Evolutionary conservation across 2,888 invertebrate genomes (phyloP).

Genomic region (Aradus depressus): DNA sequence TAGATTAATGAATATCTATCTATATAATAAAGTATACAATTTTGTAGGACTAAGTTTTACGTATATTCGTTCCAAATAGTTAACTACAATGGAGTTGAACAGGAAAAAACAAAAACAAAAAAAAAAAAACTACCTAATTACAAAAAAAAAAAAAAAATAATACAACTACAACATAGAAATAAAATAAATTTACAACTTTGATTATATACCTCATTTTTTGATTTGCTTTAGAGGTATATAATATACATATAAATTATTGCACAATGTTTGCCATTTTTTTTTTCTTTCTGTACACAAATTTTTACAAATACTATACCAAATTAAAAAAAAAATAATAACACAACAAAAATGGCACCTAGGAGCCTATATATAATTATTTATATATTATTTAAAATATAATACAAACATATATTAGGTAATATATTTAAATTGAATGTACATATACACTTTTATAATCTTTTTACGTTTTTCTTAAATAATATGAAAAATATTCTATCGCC

Average conservation of each 20-base stretch:
- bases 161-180: no score
- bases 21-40: constrained; percentile 4
- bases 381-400: constrained; percentile 11
- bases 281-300: constrained; percentile 13
- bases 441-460: no score
- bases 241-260: constrained; percentile 12
- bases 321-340: constrained; percentile 11
- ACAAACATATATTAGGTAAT: constrained; percentile 11
- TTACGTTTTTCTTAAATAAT: constrained; percentile 4
- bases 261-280: constrained; percentile 9
- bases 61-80: constrained; percentile 18
- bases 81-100: no score
- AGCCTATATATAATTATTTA: constrained; percentile 15
- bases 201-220: no score
- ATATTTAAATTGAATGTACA: constrained; percentile 16
- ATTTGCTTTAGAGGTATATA: no score
- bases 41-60: constrained; percentile 18
- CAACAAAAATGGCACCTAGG: constrained; percentile 12
- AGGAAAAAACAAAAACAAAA: no score
- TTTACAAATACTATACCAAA: constrained; percentile 2
- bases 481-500: constrained; percentile 13
- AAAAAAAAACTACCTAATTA: no score
- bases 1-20: constrained; percentile 13
- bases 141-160: no score
- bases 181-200: no score